Percentiles rank a stretch among this genome's conserved stretches.
Evolutionary conservation across 1,140 invertebrate genomes (phyloP).

Genomic region (Macrosteles quadrilineatus): DNA sequence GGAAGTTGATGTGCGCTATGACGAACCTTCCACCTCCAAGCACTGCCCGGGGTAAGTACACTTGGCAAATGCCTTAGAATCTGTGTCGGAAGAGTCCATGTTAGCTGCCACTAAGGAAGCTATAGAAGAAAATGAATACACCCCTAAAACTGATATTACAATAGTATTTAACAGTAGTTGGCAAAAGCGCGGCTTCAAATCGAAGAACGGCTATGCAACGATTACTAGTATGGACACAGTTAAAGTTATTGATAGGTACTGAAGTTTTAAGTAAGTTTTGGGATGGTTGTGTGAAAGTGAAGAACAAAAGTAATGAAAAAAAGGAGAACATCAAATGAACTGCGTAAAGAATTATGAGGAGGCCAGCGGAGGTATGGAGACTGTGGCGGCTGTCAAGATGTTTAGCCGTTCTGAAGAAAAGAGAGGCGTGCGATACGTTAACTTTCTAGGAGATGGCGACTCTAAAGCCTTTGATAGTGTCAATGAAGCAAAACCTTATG

Average conservation of each 20-base stretch:
- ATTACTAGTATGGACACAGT: conserved; percentile 38
- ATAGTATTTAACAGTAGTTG: conserved; percentile 36
- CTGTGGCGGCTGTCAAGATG: conserved; percentile 10
- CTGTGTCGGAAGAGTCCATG: conserved; percentile 28
- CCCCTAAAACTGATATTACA: conserved; percentile 26
- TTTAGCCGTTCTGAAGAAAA: conserved; percentile 17
- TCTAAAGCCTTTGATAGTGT: conserved; percentile 26
- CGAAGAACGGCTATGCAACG: conserved; percentile 36
- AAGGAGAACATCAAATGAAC: conserved; percentile 14
- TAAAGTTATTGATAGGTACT: conserved; percentile 36
- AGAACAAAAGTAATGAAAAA: background rate
- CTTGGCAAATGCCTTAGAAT: conserved; percentile 9
- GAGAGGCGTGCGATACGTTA: conserved; percentile 8
- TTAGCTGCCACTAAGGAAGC: conserved; percentile 18
- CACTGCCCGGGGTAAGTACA: conserved; percentile 19
- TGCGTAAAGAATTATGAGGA: conserved; percentile 35
- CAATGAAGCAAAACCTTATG: conserved; percentile 18
- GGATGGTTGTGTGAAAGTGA: conserved; percentile 25
- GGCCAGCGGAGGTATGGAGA: conserved; percentile 35
- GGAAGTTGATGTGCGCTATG: conserved; percentile 9
- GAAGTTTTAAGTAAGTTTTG: conserved; percentile 34
- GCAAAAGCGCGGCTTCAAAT: conserved; percentile 39
- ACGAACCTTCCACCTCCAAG: conserved; percentile 23
- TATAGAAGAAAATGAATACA: conserved; percentile 22
- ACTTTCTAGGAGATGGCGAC: conserved; percentile 28